Evolutionary conservation across 2,113 vertebrate genomes (phyloP), one percentile per base, ranked within the genome.

Genomic region (Chrysochloris asiatica): DNA sequence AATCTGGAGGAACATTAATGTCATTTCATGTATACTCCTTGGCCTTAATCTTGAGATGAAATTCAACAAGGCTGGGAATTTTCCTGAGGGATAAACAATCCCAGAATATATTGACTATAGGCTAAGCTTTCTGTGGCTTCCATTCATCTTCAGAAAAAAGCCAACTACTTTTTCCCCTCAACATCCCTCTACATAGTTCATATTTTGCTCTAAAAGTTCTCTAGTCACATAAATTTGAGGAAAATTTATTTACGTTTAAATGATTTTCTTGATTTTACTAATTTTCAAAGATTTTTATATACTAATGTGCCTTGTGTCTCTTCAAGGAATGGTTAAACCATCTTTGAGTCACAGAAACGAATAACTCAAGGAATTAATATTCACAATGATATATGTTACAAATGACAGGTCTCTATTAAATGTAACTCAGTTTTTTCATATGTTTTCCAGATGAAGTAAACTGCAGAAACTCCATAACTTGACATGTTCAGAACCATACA

Each of bases 191-290:
- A 52, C n/a, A n/a, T n/a, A n/a, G 13, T 82, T n/a, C n/a, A 12
- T 65, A 3, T 71, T 93, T 90, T 88, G 4, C 45, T 90, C 33
- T 90, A 73, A 1, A 10, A 79, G n/a, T 93, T 89, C 63, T 86
- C 6, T 47, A 41, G 38, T 92, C 72, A 83, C 86, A 24, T 71
- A 26, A 36, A 54, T 92, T 61, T 83, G 56, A 92, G n/a, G 36
- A 94, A 94, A 83, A 61, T 76, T n/a, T n/a, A n/a, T n/a, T 90
- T 56, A 59, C 72, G 43, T 78, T 81, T 86, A 89, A 69, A 61
- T 36, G 59, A 3, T 19, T 43, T 67, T 92, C 22, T 89, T 92
- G 56, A 67, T 19, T 43, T 61, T 47, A 79, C 41, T 38, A 83
- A 4, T n/a, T 83, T 73, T 61, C 16, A 90, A 75, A 78, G 38